These are phyloP conservation scores for Pristionchus exspectatus DNA, from an alignment of 2,888 invertebrate species.

Conservation along the genomic window DNA sequence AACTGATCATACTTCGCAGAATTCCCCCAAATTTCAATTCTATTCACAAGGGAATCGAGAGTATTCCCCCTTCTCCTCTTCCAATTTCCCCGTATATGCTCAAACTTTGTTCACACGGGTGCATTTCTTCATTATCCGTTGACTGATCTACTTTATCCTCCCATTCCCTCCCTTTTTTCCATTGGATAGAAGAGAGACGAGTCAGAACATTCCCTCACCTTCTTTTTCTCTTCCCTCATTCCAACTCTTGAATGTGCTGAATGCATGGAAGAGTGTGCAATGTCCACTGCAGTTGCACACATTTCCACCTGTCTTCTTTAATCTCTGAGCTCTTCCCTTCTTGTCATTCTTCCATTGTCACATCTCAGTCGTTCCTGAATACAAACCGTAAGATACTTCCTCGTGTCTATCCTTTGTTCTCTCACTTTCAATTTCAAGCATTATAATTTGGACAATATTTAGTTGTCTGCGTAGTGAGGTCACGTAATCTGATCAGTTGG, in stretches of 20 bases:
- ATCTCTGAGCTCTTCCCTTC: neutral
- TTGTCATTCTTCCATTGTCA: neutral
- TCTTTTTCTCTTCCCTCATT: neutral
- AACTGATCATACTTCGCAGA: neutral
- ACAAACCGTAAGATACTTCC: neutral
- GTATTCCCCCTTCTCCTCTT: neutral
- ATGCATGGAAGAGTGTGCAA: neutral
- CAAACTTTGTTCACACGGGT: slow-evolving; percentile 12
- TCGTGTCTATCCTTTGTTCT: neutral
- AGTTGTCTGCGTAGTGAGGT: neutral
- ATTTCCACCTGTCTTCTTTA: neutral
- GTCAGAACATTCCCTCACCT: neutral
- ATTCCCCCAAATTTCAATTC: neutral
- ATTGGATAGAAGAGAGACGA: neutral
- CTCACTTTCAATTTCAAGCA: neutral
- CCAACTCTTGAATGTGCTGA: neutral
- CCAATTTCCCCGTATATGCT: neutral
- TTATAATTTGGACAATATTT: neutral
- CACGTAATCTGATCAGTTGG: neutral
- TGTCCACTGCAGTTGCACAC: neutral
- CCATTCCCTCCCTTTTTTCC: neutral
- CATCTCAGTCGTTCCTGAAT: neutral
- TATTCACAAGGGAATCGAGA: slow-evolving; percentile 1
- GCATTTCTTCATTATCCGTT: slow-evolving; percentile 2
- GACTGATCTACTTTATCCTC: slow-evolving; percentile 40